These are phyloP conservation scores for Myxocyprinus asiaticus DNA, from an alignment of 2,113 vertebrate genomes.

Conservation along the genomic window DNA sequence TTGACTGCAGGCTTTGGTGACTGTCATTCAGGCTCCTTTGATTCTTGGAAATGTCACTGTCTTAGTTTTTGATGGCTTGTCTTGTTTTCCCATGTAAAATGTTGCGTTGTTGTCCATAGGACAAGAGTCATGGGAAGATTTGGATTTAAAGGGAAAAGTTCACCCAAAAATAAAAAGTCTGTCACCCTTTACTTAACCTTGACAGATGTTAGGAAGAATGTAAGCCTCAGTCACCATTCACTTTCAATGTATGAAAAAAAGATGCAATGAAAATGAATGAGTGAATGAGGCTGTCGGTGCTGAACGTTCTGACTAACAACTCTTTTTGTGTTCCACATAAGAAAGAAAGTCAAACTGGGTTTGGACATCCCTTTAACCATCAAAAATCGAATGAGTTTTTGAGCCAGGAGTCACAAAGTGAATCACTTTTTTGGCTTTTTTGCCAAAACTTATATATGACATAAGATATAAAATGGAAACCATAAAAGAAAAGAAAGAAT, in stretches of 20 bases:
- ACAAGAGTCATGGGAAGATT: neutral
- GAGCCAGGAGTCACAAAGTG: slow-evolving; percentile 58
- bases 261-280: no score
- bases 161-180: no score
- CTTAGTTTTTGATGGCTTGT: neutral
- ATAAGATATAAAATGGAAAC: slow-evolving; percentile 63
- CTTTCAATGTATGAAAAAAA: no score
- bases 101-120: neutral
- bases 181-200: no score
- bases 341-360: no score
- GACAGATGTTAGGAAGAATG: no score
- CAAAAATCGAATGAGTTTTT: slow-evolving; percentile 29
- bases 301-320: no score
- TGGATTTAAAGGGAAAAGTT: no score
- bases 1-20: slow-evolving; percentile 4
- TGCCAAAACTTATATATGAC: slow-evolving; percentile 61
- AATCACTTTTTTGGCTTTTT: slow-evolving; percentile 51
- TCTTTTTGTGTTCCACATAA: no score
- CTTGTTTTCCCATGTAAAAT: neutral
- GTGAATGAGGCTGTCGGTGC: no score
- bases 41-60: slow-evolving; percentile 40
- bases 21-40: neutral
- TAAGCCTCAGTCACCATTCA: no score
- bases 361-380: no score
- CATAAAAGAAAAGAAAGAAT: slow-evolving; percentile 36